These are phyloP conservation scores for Neosalanx taihuensis DNA, from an alignment of 2,797 vertebrate species.

Conservation along the genomic window DNA sequence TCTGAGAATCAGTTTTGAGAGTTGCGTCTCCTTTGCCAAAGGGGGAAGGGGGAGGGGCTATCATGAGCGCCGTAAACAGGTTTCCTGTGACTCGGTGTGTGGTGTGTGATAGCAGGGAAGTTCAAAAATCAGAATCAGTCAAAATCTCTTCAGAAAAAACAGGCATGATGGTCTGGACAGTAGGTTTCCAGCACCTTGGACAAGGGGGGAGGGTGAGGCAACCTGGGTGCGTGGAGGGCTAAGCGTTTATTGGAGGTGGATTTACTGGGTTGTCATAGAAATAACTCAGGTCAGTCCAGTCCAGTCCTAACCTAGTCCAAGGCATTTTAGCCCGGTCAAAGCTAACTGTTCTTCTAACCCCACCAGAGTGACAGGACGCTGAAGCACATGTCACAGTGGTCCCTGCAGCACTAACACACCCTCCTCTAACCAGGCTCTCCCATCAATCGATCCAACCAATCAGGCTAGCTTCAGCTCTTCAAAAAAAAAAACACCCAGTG, in stretches of 20 bases:
- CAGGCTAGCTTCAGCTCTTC: background rate
- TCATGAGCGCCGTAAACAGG: constrained; percentile 47
- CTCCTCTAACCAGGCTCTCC: background rate
- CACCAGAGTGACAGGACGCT: background rate
- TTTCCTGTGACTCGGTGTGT: constrained; percentile 35
- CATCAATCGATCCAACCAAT: background rate
- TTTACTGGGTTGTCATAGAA: background rate
- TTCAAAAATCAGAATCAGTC: constrained; percentile 39
- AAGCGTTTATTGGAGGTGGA: no score
- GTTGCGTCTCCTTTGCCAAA: constrained; percentile 35
- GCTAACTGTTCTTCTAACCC: no score
- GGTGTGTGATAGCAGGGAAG: constrained; percentile 17
- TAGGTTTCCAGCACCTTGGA: constrained; percentile 19
- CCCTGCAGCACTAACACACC: background rate
- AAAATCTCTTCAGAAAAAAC: constrained; percentile 41
- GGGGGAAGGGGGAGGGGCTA: constrained; percentile 21
- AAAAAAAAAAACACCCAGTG: background rate
- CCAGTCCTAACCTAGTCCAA: no score
- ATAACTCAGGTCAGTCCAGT: background rate
- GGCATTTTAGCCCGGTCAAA: no score
- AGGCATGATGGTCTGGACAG: constrained; percentile 26
- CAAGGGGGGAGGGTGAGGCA: background rate
- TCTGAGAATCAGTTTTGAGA: constrained; percentile 47
- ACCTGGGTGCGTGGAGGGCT: background rate
- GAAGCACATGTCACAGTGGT: background rate